These are phyloP conservation scores for Metridium senile DNA, from an alignment of 92 coral and sea anemone genomes.

Conservation along the genomic window DNA sequence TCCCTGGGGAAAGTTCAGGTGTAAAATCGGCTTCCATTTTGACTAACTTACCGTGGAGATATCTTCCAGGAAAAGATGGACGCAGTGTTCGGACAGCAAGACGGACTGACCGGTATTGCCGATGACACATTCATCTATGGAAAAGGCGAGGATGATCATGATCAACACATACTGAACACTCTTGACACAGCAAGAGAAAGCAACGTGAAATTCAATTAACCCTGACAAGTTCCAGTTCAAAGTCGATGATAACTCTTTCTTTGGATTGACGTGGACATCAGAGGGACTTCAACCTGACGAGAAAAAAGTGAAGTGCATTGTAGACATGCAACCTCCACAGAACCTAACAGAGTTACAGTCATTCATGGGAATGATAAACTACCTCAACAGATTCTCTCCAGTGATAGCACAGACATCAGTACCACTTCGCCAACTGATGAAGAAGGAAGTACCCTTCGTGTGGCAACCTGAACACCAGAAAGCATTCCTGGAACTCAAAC, in stretches of 20 bases:
- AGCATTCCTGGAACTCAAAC: slow-evolving; percentile 41
- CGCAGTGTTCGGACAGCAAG: slow-evolving; percentile 27
- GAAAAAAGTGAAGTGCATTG: slow-evolving; percentile 20
- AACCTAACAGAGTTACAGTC: slow-evolving; percentile 54
- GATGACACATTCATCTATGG: slow-evolving; percentile 61
- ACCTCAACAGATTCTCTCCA: slow-evolving; percentile 38
- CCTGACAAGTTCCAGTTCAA: slow-evolving; percentile 60
- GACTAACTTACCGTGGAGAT: slow-evolving; percentile 48
- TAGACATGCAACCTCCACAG: slow-evolving; percentile 54
- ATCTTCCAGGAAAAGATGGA: slow-evolving; percentile 62
- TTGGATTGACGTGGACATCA: slow-evolving; percentile 52
- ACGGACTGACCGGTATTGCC: slow-evolving; percentile 57
- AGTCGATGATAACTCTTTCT: slow-evolving; percentile 53
- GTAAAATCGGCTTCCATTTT: slow-evolving; percentile 53
- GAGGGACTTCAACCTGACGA: slow-evolving; percentile 38
- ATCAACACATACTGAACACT: slow-evolving; percentile 56
- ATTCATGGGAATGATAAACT: slow-evolving; percentile 55
- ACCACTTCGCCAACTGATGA: slow-evolving; percentile 18
- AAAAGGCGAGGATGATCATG: slow-evolving; percentile 35
- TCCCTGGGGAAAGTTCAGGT: slow-evolving; percentile 65
- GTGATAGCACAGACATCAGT: slow-evolving; percentile 20
- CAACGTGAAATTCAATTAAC: slow-evolving; percentile 63
- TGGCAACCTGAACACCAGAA: slow-evolving; percentile 49
- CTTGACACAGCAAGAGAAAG: slow-evolving; percentile 41
- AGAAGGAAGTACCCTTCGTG: slow-evolving; percentile 33